phyloP scores from a whole-genome alignment of 1,140 invertebrate genomes.

The Globodera rostochiensis region DNA sequence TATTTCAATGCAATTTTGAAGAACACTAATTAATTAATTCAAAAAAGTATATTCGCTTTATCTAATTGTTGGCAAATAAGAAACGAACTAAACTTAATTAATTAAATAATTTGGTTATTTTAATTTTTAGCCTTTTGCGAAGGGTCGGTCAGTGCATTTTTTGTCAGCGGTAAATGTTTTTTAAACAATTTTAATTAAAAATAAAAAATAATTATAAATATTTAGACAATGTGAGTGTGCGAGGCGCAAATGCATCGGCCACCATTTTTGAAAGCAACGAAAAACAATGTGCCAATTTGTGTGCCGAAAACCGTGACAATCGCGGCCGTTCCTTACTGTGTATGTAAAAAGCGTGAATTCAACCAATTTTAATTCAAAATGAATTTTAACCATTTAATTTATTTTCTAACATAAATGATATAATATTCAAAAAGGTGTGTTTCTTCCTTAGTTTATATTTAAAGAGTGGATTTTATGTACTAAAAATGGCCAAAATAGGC shows the following conservation, averaged over 20 bases:
- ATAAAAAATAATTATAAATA: neutral
- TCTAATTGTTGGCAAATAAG: too few species aligned
- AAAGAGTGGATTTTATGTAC: too few species aligned
- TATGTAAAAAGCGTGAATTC: neutral
- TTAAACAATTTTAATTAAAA: neutral
- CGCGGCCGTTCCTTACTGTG: conserved; percentile 26
- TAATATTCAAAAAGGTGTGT: too few species aligned
- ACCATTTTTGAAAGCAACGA: conserved; percentile 38
- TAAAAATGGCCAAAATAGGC: too few species aligned
- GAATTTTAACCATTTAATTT: neutral
- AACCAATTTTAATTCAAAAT: neutral
- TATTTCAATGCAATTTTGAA: too few species aligned
- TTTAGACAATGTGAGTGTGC: conserved; percentile 35
- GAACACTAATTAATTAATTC: too few species aligned
- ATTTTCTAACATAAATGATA: too few species aligned
- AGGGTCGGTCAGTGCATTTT: conserved; percentile 35
- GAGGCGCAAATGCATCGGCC: conserved; percentile 28
- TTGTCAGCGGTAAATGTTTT: conserved; percentile 15
- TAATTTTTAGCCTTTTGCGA: conserved; percentile 50
- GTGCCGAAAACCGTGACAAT: conserved; percentile 38
- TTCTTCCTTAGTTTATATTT: too few species aligned
- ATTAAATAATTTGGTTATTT: neutral
- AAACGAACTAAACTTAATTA: too few species aligned
- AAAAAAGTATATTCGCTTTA: too few species aligned
- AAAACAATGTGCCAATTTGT: conserved; percentile 41